phyloP scores from a whole-genome alignment of 1,140 invertebrate genomes.

The Andrena cerasifolii region DNA sequence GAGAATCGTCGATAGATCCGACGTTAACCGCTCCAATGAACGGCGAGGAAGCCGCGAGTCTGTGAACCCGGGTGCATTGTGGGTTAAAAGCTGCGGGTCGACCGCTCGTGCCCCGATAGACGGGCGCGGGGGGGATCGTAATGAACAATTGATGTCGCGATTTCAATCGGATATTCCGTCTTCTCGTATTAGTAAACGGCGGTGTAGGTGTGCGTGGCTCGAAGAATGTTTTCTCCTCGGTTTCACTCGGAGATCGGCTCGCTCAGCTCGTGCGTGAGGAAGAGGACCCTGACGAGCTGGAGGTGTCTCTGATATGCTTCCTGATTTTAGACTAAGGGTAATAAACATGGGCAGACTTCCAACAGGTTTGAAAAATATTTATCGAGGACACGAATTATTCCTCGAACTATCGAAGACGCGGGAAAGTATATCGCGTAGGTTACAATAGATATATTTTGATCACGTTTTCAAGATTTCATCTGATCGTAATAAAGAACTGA shows the following conservation, averaged over 20 bases:
- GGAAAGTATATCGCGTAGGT: too few species aligned
- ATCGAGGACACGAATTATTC: too few species aligned
- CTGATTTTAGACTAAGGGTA: too few species aligned
- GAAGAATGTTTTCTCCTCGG: slow-evolving; percentile 33
- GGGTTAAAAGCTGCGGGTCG: slow-evolving; percentile 35
- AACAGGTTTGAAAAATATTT: too few species aligned
- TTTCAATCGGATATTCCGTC: slow-evolving; percentile 47
- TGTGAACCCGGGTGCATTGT: background rate
- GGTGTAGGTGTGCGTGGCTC: background rate
- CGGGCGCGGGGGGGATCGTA: slow-evolving; percentile 5
- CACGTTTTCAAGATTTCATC: too few species aligned
- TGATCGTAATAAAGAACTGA: too few species aligned
- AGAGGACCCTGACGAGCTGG: background rate
- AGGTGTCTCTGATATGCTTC: too few species aligned
- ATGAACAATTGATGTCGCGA: slow-evolving; percentile 52
- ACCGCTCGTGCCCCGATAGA: background rate
- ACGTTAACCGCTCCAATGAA: slow-evolving; percentile 13
- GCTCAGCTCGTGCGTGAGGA: background rate
- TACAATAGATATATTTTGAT: too few species aligned
- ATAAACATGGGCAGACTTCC: too few species aligned
- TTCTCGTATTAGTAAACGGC: background rate
- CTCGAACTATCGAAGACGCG: too few species aligned
- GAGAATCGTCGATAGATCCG: slow-evolving; percentile 46
- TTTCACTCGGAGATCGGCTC: background rate
- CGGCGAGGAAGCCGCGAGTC: slow-evolving; percentile 2